phyloP scores from a whole-genome alignment of 2,888 invertebrate species.

The Dysmachus trigonus region DNA sequence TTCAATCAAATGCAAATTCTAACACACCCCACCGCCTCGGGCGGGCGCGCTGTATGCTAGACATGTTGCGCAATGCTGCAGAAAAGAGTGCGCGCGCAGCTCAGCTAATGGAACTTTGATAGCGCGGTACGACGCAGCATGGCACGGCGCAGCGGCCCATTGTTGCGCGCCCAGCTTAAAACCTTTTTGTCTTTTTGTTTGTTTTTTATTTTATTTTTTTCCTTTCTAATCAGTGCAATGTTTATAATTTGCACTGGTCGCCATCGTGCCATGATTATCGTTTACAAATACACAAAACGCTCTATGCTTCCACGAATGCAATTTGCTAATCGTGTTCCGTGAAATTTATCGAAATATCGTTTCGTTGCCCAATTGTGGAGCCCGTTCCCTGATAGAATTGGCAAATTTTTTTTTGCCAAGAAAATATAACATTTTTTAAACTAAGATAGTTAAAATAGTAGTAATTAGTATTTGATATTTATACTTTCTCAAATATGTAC shows the following conservation, averaged over 20 bases:
- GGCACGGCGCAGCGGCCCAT: constrained; percentile 4
- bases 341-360: not conserved
- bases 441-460: too few species aligned
- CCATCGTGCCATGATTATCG: not conserved
- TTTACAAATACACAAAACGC: not conserved
- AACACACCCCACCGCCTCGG: constrained; percentile 11
- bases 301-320: not conserved
- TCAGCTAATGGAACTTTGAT: constrained; percentile 22
- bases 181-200: not conserved
- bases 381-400: not conserved
- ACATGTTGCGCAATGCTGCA: constrained; percentile 14
- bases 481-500: too few species aligned
- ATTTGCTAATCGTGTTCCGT: not conserved
- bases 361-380: not conserved
- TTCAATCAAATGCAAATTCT: constrained; percentile 29
- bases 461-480: too few species aligned
- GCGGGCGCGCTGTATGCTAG: not conserved
- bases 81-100: not conserved
- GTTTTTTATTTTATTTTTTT: too few species aligned
- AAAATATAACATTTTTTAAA: too few species aligned
- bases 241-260: constrained; percentile 16
- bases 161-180: not conserved
- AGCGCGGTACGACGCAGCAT: too few species aligned
- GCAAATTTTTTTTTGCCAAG: not conserved
- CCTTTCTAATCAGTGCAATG: constrained; percentile 16